These are phyloP conservation scores for Meriones psammophilus DNA, from an alignment of 2,797 vertebrate genomes.

Conservation along the genomic window DNA sequence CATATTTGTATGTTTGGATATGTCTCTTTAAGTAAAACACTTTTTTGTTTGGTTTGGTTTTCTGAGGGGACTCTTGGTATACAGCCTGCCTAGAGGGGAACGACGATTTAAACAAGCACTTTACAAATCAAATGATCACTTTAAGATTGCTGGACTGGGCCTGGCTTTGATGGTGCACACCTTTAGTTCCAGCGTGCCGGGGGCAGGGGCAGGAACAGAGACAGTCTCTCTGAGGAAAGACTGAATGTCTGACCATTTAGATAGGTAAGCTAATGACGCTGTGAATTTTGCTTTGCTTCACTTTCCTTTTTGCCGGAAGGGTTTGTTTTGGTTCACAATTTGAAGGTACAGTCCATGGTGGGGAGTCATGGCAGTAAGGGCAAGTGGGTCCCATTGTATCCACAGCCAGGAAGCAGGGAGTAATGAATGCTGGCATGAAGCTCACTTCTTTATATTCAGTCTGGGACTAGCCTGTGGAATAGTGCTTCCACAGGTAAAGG, in stretches of 20 bases:
- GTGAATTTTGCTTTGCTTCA: neutral
- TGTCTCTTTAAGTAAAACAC: conserved; percentile 34
- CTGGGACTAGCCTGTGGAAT: neutral
- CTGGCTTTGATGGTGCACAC: too few species aligned
- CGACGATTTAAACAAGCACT: neutral
- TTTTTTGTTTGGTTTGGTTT: neutral
- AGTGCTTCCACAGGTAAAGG: neutral
- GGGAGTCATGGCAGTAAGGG: neutral
- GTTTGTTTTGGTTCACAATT: neutral
- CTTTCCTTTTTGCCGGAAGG: neutral
- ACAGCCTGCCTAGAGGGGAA: neutral
- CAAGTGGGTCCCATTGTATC: neutral
- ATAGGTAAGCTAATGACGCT: neutral
- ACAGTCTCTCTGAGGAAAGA: too few species aligned
- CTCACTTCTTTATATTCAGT: neutral
- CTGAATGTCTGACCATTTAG: neutral
- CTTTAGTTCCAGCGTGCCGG: too few species aligned
- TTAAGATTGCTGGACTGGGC: neutral
- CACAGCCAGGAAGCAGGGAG: neutral
- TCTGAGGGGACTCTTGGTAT: neutral
- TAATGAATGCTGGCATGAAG: neutral
- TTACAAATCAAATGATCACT: conserved; percentile 33
- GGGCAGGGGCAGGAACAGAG: too few species aligned
- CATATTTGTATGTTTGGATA: conserved; percentile 19
- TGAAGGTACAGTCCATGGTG: neutral